Conservation (phyloP, 2,113 vertebrate genomes). For the Stegostoma tigrinum region DNA sequence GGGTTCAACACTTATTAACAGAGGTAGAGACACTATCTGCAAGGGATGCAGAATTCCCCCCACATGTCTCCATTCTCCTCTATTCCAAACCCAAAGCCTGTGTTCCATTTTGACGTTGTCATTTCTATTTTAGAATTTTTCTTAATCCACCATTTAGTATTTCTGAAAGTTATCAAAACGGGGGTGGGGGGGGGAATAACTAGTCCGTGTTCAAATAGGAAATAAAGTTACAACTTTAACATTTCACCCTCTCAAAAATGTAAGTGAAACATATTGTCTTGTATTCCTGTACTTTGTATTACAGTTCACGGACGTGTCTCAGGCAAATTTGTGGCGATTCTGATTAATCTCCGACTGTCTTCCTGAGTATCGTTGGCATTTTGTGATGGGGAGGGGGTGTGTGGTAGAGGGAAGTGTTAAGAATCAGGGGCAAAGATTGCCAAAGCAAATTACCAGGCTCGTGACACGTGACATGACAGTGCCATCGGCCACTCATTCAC, state of each 20-base stretch:
- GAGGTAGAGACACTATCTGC: not conserved
- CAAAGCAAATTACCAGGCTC: not conserved
- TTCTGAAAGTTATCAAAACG: not conserved
- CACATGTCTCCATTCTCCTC: not conserved
- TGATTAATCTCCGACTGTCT: not conserved
- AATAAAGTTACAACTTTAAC: not conserved
- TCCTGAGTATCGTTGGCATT: not conserved
- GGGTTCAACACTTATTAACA: not conserved
- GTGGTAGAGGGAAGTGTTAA: not conserved
- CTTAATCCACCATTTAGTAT: not conserved
- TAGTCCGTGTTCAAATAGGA: not conserved
- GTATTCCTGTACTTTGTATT: not conserved
- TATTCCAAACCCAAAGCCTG: not conserved
- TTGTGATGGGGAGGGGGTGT: not conserved
- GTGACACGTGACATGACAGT: not conserved
- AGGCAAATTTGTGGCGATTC: not conserved
- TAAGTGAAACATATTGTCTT: not conserved
- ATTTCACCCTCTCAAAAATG: not conserved
- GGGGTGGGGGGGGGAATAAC: no score
- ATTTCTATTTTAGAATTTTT: not conserved
- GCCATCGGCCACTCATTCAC: not conserved
- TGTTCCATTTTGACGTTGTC: no score
- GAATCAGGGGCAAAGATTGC: not conserved
- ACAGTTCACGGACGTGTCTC: not conserved
- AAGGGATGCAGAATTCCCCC: not conserved